Evolutionary conservation across 2,888 invertebrate genomes (phyloP), one percentile per base, ranked within the genome.

Genomic region (Caenorhabditis sinica): DNA sequence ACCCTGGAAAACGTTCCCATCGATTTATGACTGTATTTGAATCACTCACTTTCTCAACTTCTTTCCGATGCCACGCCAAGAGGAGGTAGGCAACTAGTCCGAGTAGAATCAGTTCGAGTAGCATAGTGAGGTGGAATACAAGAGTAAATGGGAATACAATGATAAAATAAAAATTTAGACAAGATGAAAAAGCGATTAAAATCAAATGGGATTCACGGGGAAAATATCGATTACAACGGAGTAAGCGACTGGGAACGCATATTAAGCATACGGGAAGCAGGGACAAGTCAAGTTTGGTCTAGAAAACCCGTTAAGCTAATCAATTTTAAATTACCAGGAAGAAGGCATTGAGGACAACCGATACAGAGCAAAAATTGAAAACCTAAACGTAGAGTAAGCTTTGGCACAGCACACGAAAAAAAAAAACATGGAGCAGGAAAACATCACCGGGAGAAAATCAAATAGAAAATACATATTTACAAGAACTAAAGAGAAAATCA

Each of bases 101-200:
- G 30, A 84, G 43, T 13, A 81, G 45, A 49, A 81, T 40, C 43
- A 76, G 33, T 77, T 84, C 84, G 69, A 75, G 74, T 68, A 84
- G 66, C 84, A 84, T 84, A 45, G 40, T 36, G 51, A 49, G 61
- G 36, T 23, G 65, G 71, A 49, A 81, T 58, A 45, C 58, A 61
- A 40, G 53, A 71, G 61, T 69, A 58, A 36, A 20, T 60, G 15
- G 51, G 51, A 49, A 79, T 61, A 23, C 56, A 58, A 20, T 17
- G 36, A 61, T 33, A 69, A 40, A 56, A n/a, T 58, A 25, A 45
- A 4, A 58, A 30, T 66, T 53, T 43, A 9, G 30, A 33, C 15
- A 49, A 49, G 49, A 43, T n/a, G 25, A 45, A 49, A 56, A 28
- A 36, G 49, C 45, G 28, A 33, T 45, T 43, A 60, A 25, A 56